Evolutionary conservation across 2,888 invertebrate genomes (phyloP).

Genomic region (Drosophila testacea): DNA sequence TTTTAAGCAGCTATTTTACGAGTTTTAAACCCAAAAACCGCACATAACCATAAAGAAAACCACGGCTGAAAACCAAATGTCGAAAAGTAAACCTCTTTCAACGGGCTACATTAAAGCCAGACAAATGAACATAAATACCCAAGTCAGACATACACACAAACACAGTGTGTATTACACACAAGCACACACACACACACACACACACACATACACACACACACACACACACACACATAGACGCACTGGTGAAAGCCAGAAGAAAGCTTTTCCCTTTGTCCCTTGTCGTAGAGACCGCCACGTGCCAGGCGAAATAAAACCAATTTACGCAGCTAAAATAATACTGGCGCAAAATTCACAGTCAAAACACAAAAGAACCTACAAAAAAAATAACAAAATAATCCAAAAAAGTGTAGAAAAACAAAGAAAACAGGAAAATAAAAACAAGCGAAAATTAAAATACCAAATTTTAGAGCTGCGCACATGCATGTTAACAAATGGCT

Average conservation of each 20-base stretch:
- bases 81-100: conserved; percentile 39
- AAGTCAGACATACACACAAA: conserved; percentile 28
- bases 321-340: conserved; percentile 35
- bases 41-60: conserved; percentile 41
- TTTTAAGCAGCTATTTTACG: conserved; percentile 18
- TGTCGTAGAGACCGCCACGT: conserved; percentile 17
- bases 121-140: conserved; percentile 50
- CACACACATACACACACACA: background rate
- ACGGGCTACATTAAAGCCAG: conserved; percentile 37
- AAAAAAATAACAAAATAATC: conserved; percentile 13
- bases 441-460: conserved; percentile 56
- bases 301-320: conserved; percentile 45
- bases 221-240: background rate
- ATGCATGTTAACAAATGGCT: conserved; percentile 41
- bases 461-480: conserved; percentile 33
- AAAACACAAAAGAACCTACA: conserved; percentile 32
- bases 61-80: conserved; percentile 28
- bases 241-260: conserved; percentile 23
- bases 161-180: background rate
- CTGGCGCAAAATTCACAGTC: conserved; percentile 31
- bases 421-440: conserved; percentile 29
- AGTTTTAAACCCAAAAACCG: conserved; percentile 20
- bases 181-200: conserved; percentile 1
- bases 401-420: background rate
- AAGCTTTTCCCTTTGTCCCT: conserved; percentile 16